Percentiles rank a stretch among this genome's conserved stretches.
Conservation (phyloP, 2,888 invertebrate genomes). For the Trachelus stipa region DNA sequence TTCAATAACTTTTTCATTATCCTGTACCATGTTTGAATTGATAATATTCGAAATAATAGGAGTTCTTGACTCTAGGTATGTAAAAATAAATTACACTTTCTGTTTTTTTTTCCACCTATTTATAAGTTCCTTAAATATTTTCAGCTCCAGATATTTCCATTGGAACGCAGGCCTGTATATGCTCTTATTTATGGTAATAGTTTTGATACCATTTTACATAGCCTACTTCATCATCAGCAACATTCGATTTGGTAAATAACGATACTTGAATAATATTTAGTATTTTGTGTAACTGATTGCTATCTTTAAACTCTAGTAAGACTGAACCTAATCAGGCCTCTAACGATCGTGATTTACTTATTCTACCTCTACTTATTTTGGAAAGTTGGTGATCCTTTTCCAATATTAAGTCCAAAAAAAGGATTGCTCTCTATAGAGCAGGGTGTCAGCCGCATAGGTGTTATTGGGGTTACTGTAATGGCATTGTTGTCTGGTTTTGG, state of each 20-base stretch:
- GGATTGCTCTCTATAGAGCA: slow-evolving; percentile 89
- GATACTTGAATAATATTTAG: slow-evolving; percentile 11
- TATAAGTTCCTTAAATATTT: not conserved
- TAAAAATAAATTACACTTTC: slow-evolving; percentile 14
- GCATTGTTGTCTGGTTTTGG: slow-evolving; percentile 98
- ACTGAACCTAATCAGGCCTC: slow-evolving; percentile 79
- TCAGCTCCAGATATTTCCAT: slow-evolving; percentile 90
- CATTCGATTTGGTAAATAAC: slow-evolving; percentile 80
- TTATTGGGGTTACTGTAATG: slow-evolving; percentile 99
- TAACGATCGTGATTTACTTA: slow-evolving; percentile 89
- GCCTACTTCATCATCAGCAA: slow-evolving; percentile 94
- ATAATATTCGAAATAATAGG: slow-evolving; percentile 99
- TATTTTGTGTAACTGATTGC: slow-evolving; percentile 6
- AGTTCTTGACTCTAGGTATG: slow-evolving; percentile 88
- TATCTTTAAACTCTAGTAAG: slow-evolving; percentile 73
- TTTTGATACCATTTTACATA: slow-evolving; percentile 96
- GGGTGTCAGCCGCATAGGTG: slow-evolving; percentile 96
- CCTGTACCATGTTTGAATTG: slow-evolving; percentile 98
- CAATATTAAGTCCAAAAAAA: slow-evolving; percentile 95
- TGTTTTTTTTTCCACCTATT: slow-evolving; percentile 15
- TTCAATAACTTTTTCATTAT: slow-evolving; percentile 94
- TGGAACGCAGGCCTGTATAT: slow-evolving; percentile 95
- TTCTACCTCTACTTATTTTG: slow-evolving; percentile 96
- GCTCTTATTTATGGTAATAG: slow-evolving; percentile 93
- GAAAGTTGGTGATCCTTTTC: slow-evolving; percentile 99